Evolutionary conservation across 2,888 invertebrate genomes (phyloP), one percentile per base, ranked within the genome.

Genomic region (Oithona nana): DNA sequence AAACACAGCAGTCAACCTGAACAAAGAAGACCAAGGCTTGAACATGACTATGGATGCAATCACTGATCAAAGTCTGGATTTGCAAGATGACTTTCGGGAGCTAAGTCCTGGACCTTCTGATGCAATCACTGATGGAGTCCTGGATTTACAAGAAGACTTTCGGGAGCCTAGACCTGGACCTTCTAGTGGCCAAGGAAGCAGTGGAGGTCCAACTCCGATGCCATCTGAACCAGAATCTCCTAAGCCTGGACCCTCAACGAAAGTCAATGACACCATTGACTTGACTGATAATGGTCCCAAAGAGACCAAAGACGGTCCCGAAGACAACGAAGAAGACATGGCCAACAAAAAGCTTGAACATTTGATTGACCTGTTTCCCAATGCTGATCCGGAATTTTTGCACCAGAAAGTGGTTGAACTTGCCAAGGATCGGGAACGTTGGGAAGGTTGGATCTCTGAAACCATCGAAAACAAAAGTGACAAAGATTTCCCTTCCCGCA

Each of bases 401-500:
- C 49, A 59, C 3, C 26, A 59, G 28, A 48, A 50, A 20, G 59
- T 50, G 22, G 22, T 50, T 6, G 59, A 59, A 20, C 50, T 48
- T 24, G 48, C 24, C n/a, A 29, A 49, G 8, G 20, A 49, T 11
- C 11, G 24, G 24, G 54, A 54, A 26, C 24, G 16, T 2, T 24
- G 20, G 24, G 26, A 54, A 3, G 24, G 26, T 16, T 54, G 54
- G 54, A 26, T 54, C 8, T 16, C 20, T 3, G 54, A 54, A 26
- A 24, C 54, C 54, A 16, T 54, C 24, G 54, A 54, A 24, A 54
- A 54, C 54, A 54, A 54, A 20, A 39, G 8, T 39, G n/a, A 30
- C 13, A 31, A 13, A n/a, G 22, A 22, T 22, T 49, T 59, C 28
- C 64, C 64, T 13, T 50, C 63, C 3, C 30, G 51, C 13, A 55